Conservation (phyloP, 2,888 invertebrate genomes). For the Cryptus viduatorius region DNA sequence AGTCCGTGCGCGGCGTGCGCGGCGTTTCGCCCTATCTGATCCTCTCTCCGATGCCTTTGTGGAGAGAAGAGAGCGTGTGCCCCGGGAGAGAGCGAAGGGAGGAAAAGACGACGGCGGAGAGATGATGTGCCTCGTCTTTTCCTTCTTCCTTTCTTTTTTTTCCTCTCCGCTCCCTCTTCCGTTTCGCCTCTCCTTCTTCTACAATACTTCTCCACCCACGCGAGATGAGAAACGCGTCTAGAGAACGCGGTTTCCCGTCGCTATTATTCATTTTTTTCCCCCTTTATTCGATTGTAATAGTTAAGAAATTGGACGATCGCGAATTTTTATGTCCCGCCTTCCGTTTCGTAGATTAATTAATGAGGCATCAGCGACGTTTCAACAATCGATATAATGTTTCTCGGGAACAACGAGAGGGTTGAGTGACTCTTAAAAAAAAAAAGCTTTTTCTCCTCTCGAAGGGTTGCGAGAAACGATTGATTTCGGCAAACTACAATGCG, state of each 20-base stretch:
- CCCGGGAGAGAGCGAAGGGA: conserved; percentile 19
- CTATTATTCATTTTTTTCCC: not conserved
- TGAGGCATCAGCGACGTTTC: no score
- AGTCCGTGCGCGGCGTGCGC: conserved; percentile 78
- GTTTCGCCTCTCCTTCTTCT: conserved; percentile 7
- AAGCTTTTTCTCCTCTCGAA: no score
- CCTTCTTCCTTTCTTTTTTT: conserved; percentile 14
- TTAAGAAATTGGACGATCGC: no score
- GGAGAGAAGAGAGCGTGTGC: conserved; percentile 47
- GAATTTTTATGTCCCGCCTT: no score
- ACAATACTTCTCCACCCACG: conserved; percentile 25
- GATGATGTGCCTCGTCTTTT: conserved; percentile 26
- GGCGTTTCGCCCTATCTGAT: conserved; percentile 79
- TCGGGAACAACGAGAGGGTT: no score
- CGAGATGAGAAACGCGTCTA: conserved; percentile 15
- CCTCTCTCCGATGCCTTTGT: conserved; percentile 70
- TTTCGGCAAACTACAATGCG: no score
- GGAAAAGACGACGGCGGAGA: conserved; percentile 13
- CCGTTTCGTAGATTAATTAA: no score
- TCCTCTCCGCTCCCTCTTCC: conserved; percentile 6
- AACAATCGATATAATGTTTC: no score
- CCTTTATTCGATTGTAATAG: no score
- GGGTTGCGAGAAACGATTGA: no score
- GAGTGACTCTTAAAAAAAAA: no score
- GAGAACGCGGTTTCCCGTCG: conserved; percentile 15